Evolutionary conservation across 2,113 vertebrate genomes (phyloP).

Genomic region (Archocentrus centrarchus): DNA sequence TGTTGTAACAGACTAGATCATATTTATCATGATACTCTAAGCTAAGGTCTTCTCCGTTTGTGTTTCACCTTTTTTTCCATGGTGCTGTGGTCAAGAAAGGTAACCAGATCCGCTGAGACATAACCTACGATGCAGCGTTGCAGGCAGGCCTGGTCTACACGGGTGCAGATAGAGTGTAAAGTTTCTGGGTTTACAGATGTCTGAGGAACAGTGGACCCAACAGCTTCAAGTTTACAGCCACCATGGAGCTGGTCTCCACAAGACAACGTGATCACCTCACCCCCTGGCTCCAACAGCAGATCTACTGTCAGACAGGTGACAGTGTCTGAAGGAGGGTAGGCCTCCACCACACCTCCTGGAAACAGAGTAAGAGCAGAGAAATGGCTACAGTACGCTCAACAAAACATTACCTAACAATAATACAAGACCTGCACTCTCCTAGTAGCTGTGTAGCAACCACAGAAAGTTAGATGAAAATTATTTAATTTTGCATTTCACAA

Average conservation of each 20-base stretch:
- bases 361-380: constrained; percentile 6
- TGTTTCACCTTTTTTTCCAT: constrained; percentile 86
- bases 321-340: constrained; percentile 82
- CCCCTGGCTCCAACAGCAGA: constrained; percentile 88
- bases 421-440: constrained; percentile 3
- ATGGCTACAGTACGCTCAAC: not conserved
- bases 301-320: constrained; percentile 88
- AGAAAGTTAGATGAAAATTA: constrained; percentile 10
- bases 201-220: constrained; percentile 86
- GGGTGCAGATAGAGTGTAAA: constrained; percentile 80
- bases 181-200: constrained; percentile 81
- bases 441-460: constrained; percentile 35
- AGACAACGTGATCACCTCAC: constrained; percentile 82
- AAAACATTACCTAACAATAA: not conserved
- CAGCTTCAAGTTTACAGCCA: constrained; percentile 77
- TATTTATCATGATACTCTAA: constrained; percentile 17
- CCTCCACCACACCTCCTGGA: constrained; percentile 89
- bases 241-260: constrained; percentile 88
- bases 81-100: constrained; percentile 82
- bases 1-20: constrained; percentile 9
- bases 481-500: constrained; percentile 34
- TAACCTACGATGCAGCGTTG: constrained; percentile 82
- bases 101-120: constrained; percentile 87
- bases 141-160: constrained; percentile 84
- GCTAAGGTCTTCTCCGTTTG: not conserved